Base-by-base conservation (phyloP, 1,140 invertebrate genomes). In the Trichonephila clavata region DNA sequence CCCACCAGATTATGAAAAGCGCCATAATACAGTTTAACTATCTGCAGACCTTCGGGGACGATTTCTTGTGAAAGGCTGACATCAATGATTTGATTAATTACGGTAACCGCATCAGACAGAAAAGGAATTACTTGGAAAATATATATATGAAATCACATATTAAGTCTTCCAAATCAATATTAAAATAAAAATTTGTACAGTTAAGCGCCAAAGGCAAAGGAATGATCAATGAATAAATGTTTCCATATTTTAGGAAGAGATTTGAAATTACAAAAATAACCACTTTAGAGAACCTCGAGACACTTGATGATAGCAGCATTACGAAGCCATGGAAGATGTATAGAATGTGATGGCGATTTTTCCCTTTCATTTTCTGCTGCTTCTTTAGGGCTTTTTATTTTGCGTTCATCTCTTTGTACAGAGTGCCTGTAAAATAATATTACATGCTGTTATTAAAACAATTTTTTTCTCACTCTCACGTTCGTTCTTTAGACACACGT, bases 321-420 rank as follows among this genome's bases (percentile, higher is more conserved):
- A 65, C 59, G 63, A 89, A 71, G 61, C 87, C 65, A 63, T 13
- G n/a, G n/a, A 88, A 80, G 89, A 80, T 90, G 89, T 90, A 90
- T 81, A 90, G 43, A 90, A 81, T 80, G 24, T 77, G 5, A 88
- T 61, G 71, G 50, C 68, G n/a, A 27, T 80, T 80, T 61, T 87
- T 61, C 21, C 7, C 60, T 21, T 27, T 60, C 10, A 61, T 60
- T 77, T 80, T 90, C 32, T 60, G 39, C 50, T 80, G 86, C 86
- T 88, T 88, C 32, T 81, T 60, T 63, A 61, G 57, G 71, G 59
- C 24, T 81, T n/a, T 39, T 77, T 80, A 61, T 80, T 81, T 90
- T 80, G 50, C 71, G 59, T 90, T 90, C 71, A 90, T 90, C 89
- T 90, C 89, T 90, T 50, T 88, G 86, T 88, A 88, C 86, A 88